Base-by-base conservation (phyloP, 2,797 vertebrate species). In the Danio jaintianensis region DNA sequence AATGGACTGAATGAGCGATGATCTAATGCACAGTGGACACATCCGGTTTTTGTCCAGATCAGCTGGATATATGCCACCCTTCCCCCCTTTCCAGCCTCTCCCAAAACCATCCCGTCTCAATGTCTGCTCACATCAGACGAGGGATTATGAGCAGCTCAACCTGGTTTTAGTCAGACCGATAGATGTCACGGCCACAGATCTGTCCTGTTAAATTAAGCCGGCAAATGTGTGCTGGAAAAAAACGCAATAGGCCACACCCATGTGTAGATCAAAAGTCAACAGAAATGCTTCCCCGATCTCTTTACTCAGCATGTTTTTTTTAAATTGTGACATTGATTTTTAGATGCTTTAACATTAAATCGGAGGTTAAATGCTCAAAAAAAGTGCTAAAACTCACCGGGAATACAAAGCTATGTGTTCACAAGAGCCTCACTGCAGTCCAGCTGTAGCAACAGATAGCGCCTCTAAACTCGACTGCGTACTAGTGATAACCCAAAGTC, bases 401-500 rank as follows among this genome's bases (percentile, higher is more conserved):
- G 29, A 52, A 66, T 18, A 29, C 13, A 63, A 61, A 55, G 70
- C 73, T 78, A 61, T 36, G 22, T 42, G 43, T 16, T 63, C 29
- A 12, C 40, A 29, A 64, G 84, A 20, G 72, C 47, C 16, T 50
- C 22, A 70, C 58, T n/a, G 66, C 81, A 62, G 64, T 73, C 5
- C 83, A 85, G 80, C 83, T 86, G 86, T 63, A 16, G 43, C 81
- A 47, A 64, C 86, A 88, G 91, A 93, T 90, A 90, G 67, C 56
- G 8, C 61, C 8, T 53, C 52, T 62, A 55, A 40, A 50, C 3
- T n/a, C 67, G 84, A 67, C 76, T 74, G 90, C 79, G 61, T 48
- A 18, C 40, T 71, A 42, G 6, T 87, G 91, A 92, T 92, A 93
- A 92, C 82, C 87, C 81, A 81, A 63, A 50, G 81, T 66, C 15